Evolutionary conservation across 2,888 invertebrate species (phyloP), one percentile per base, ranked within the genome.

Genomic region (Pinctada fucata): DNA sequence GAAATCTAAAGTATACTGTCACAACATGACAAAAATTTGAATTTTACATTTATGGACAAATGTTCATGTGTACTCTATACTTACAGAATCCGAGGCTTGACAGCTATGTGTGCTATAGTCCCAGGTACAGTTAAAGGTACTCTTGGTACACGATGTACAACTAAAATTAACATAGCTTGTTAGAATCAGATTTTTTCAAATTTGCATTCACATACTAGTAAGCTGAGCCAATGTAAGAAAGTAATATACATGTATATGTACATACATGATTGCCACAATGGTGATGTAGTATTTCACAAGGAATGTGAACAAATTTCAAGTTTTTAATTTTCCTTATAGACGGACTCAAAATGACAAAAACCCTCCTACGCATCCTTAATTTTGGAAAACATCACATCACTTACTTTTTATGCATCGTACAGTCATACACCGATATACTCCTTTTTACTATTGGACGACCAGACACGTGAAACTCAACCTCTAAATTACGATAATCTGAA

Each of bases 111-210:
- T 97, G 91, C 97, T 97, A 48, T 98, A 97, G 92, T 98, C 99
- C 99, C 99, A 98, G 93, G 99, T 98, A 93, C 99, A 99, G 0
- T 98, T 98, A 92, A 98, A 99, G 74, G 96, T 96, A n/a, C 98
- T 98, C 72, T 97, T 97, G 49, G 98, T 98, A 93, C 99, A 99
- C 90, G 96, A 96, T 6, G 97, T 97, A 93, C 99, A 99, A 45
- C 93, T 93, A 83, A 67, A 85, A 83, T 8, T 13, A 5, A 66
- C 10, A 67, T 31, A 31, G 31, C 31, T 31, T 31, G 31, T 31
- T 31, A 31, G 31, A 31, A 31, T 31, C 31, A 31, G 31, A 31
- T 31, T 31, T 31, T 31, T 31, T 31, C 31, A 31, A 31, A 31
- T 31, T 31, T 31, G 31, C 31, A 31, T 31, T 31, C 31, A 31